Percentiles rank a stretch among this genome's conserved stretches.
These are phyloP conservation scores for Gymnoscopelus microlampas DNA, from an alignment of 2,797 vertebrate species.

Conservation along the genomic window DNA sequence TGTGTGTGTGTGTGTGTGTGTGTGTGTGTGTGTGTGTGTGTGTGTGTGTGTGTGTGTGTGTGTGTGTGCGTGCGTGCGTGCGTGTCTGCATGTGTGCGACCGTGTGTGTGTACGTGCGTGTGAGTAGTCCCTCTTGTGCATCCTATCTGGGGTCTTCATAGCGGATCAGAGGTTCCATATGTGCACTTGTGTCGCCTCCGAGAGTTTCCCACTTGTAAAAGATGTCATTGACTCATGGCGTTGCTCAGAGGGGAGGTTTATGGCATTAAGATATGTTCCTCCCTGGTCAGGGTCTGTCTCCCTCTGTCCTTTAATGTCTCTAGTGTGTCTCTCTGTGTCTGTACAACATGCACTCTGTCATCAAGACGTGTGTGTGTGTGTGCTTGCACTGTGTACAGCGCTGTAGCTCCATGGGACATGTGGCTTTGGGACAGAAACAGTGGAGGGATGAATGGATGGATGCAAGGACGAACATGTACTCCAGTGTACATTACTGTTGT, in stretches of 20 bases:
- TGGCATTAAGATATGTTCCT: slow-evolving; percentile 34
- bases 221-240: slow-evolving; percentile 55
- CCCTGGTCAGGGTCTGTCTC: slow-evolving; percentile 22
- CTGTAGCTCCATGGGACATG: too few relatives aligned
- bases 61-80: background rate
- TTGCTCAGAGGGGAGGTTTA: slow-evolving; percentile 57
- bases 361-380: background rate
- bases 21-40: background rate
- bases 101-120: background rate
- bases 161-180: slow-evolving; percentile 50
- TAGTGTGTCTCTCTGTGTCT: slow-evolving; percentile 24
- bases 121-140: background rate
- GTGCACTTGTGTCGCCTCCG: slow-evolving; percentile 43
- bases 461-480: too few relatives aligned
- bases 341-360: background rate
- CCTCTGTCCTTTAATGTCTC: background rate
- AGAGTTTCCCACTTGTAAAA: slow-evolving; percentile 52
- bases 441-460: too few relatives aligned
- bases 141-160: slow-evolving; percentile 20
- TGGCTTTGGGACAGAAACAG: too few relatives aligned
- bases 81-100: too few relatives aligned
- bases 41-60: background rate
- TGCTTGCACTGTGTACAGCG: background rate
- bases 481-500: too few relatives aligned
- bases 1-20: background rate